phyloP scores from a whole-genome alignment of 2,888 invertebrate species.

The Aphidius colemani region DNA sequence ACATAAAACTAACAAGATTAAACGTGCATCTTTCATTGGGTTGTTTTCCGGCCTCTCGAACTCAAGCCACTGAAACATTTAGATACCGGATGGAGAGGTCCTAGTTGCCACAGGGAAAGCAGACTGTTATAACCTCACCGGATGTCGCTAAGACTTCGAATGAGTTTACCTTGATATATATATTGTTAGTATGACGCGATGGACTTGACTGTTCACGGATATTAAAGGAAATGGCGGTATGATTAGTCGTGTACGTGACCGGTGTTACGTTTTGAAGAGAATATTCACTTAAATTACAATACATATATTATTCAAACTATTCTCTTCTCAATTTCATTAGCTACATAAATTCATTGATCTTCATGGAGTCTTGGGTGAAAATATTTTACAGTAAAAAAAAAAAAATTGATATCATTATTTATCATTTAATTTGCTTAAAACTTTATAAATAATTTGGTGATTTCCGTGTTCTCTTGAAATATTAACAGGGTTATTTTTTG shows the following conservation, averaged over 20 bases:
- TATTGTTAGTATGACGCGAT: conserved; percentile 25
- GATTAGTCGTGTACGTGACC: conserved; percentile 60
- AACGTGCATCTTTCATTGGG: conserved; percentile 32
- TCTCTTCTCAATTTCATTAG: too few relatives aligned
- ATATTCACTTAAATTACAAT: conserved; percentile 33
- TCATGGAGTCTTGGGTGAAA: too few relatives aligned
- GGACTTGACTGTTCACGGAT: conserved; percentile 54
- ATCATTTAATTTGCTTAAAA: too few relatives aligned
- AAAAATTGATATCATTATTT: too few relatives aligned
- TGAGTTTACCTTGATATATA: conserved; percentile 36
- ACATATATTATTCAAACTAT: too few relatives aligned
- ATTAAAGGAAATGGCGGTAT: conserved; percentile 62
- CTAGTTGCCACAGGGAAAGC: conserved; percentile 32
- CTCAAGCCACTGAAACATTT: conserved; percentile 46
- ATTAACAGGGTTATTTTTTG: too few relatives aligned
- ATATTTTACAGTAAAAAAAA: too few relatives aligned
- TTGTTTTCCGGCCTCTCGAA: conserved; percentile 29
- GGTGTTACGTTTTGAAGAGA: conserved; percentile 51
- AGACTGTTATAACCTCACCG: conserved; percentile 49
- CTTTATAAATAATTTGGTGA: too few relatives aligned
- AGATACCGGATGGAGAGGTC: conserved; percentile 47
- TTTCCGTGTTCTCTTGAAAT: too few relatives aligned
- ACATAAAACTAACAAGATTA: background rate
- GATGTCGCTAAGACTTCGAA: conserved; percentile 55
- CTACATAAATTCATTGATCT: too few relatives aligned